Percentiles rank a stretch among this genome's conserved stretches.
Evolutionary conservation across 2,888 invertebrate species (phyloP).

Genomic region (Andrena bicolor): DNA sequence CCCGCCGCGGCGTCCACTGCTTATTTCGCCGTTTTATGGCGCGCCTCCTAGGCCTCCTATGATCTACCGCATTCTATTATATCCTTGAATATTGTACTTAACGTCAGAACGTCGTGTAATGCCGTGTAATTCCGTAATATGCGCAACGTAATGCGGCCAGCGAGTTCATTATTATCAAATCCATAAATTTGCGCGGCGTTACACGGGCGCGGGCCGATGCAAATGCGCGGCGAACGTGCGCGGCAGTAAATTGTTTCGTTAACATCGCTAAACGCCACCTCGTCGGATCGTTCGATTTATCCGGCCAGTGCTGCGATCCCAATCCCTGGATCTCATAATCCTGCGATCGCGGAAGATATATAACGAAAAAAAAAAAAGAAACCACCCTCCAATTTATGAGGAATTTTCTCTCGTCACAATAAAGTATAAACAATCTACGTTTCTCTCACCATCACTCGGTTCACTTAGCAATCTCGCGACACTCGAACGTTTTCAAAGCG

Average conservation of each 20-base stretch:
- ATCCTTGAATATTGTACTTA: slow-evolving; percentile 67
- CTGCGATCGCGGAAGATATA: background rate
- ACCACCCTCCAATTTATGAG: too few relatives aligned
- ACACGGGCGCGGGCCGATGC: slow-evolving; percentile 32
- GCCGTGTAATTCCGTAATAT: slow-evolving; percentile 66
- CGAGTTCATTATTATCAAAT: slow-evolving; percentile 64
- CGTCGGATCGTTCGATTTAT: slow-evolving; percentile 24
- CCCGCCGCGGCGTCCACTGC: slow-evolving; percentile 15
- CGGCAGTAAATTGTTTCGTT: slow-evolving; percentile 50
- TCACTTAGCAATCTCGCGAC: too few relatives aligned
- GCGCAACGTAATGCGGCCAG: slow-evolving; percentile 48
- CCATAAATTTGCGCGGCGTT: slow-evolving; percentile 56
- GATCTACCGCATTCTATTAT: slow-evolving; percentile 57
- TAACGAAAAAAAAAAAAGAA: too few relatives aligned
- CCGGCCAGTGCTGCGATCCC: background rate
- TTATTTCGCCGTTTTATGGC: slow-evolving; percentile 56
- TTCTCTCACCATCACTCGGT: too few relatives aligned
- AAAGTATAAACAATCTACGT: too few relatives aligned
- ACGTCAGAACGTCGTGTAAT: slow-evolving; percentile 62
- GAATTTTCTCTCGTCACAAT: too few relatives aligned
- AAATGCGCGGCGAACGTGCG: slow-evolving; percentile 29
- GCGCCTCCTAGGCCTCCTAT: slow-evolving; percentile 37
- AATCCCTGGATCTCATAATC: background rate
- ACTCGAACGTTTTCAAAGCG: too few relatives aligned
- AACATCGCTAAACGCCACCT: slow-evolving; percentile 41